Conservation (phyloP, 2,797 vertebrate genomes). For the Hydrocynus forskahlii region DNA sequence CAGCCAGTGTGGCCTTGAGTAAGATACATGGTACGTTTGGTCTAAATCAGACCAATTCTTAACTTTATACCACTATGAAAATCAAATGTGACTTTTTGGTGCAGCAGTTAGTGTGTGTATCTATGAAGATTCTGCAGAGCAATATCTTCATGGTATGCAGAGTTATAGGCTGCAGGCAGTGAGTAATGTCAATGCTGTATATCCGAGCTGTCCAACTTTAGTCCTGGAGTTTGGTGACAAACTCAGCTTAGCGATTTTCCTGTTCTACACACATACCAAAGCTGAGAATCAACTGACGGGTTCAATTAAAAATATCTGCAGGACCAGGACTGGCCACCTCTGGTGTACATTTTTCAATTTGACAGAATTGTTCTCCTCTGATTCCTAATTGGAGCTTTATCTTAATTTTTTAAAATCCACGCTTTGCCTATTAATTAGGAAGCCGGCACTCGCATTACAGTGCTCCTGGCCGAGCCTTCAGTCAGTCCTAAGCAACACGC, state of each 20-base stretch:
- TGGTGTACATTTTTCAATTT: background rate
- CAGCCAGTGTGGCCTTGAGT: background rate
- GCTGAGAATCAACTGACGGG: background rate
- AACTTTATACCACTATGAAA: background rate
- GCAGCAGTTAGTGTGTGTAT: background rate
- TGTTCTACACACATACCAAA: background rate
- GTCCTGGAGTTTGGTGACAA: background rate
- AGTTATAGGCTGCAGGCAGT: background rate
- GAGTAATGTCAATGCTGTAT: background rate
- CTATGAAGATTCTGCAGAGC: background rate
- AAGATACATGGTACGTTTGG: background rate
- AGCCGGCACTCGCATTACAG: background rate
- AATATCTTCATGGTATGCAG: background rate
- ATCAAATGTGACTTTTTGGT: too few species aligned
- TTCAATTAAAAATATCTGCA: background rate
- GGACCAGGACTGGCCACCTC: background rate
- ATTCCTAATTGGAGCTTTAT: background rate
- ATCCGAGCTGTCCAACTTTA: background rate
- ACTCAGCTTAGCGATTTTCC: background rate
- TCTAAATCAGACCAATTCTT: background rate
- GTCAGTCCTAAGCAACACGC: slow-evolving; percentile 24
- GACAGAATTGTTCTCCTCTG: background rate
- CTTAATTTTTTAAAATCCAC: background rate
- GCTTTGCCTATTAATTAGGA: background rate
- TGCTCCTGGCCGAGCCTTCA: slow-evolving; percentile 18